Conservation (phyloP, 1,140 invertebrate genomes). For the Daktulosphaira vitifoliae region DNA sequence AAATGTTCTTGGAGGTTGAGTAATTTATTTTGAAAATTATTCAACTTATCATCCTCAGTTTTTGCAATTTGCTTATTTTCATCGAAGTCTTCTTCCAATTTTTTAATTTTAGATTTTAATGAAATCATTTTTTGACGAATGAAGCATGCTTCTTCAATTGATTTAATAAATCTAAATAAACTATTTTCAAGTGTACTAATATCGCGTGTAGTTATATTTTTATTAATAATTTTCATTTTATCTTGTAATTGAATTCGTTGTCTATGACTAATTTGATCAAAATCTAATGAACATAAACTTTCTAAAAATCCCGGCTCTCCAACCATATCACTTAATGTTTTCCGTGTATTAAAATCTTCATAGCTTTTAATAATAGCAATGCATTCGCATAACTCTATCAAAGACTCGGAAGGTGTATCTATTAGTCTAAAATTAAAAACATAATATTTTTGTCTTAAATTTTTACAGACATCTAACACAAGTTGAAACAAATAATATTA, state of each 20-base stretch:
- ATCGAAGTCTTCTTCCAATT: slow-evolving; percentile 54
- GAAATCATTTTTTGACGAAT: slow-evolving; percentile 79
- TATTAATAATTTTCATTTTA: slow-evolving; percentile 53
- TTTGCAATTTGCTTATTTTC: neutral
- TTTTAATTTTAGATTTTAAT: slow-evolving; percentile 71
- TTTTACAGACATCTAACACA: no score
- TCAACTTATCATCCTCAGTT: neutral
- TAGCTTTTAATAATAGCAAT: slow-evolving; percentile 70
- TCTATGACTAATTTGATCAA: slow-evolving; percentile 63
- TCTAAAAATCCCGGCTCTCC: slow-evolving; percentile 74
- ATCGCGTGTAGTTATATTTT: slow-evolving; percentile 56
- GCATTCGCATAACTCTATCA: slow-evolving; percentile 73
- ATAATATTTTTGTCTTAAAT: neutral
- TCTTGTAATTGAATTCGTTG: slow-evolving; percentile 51
- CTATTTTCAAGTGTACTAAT: slow-evolving; percentile 74
- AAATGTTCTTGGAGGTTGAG: neutral
- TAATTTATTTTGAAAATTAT: neutral
- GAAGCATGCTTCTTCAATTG: slow-evolving; percentile 73
- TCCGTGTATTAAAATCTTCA: slow-evolving; percentile 74
- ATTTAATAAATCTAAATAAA: slow-evolving; percentile 73
- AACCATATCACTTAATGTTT: slow-evolving; percentile 81
- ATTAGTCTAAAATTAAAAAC: slow-evolving; percentile 64
- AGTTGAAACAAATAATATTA: no score
- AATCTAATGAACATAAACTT: slow-evolving; percentile 73
- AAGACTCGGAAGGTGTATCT: slow-evolving; percentile 75